phyloP scores from a whole-genome alignment of 2,797 vertebrate species.

The Paguma larvata region DNA sequence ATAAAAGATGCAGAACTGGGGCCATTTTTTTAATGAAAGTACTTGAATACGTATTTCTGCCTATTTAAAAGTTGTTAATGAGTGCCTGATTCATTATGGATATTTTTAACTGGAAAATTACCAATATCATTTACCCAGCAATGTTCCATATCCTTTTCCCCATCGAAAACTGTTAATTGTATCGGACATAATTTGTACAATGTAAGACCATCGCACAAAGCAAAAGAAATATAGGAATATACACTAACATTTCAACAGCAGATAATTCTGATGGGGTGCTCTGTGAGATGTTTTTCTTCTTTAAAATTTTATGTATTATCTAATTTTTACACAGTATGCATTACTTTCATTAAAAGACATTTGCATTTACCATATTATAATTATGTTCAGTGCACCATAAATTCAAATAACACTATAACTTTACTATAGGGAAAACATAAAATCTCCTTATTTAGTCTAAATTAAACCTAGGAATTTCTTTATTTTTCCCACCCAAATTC shows the following conservation, averaged over 20 bases:
- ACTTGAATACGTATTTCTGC: not conserved
- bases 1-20: not conserved
- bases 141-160: not conserved
- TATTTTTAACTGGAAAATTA: conserved; percentile 56
- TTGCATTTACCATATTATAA: not conserved
- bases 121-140: not conserved
- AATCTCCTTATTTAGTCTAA: conserved; percentile 2
- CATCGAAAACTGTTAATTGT: not conserved
- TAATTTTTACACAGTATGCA: not conserved
- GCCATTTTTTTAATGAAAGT: not conserved
- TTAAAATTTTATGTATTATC: not conserved
- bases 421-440: not conserved
- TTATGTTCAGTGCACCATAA: not conserved
- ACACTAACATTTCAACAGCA: not conserved
- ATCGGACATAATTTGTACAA: not conserved
- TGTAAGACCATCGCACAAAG: not conserved
- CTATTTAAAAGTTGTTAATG: not conserved
- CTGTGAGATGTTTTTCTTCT: not conserved
- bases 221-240: not conserved
- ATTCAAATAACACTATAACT: not conserved
- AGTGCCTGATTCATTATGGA: not conserved
- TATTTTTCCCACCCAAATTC: not conserved
- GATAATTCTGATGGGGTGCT: not conserved
- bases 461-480: not conserved
- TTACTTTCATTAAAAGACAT: not conserved